These are phyloP conservation scores for Tricholaema leucomelas DNA, from an alignment of 2,113 vertebrate species.

Conservation along the genomic window DNA sequence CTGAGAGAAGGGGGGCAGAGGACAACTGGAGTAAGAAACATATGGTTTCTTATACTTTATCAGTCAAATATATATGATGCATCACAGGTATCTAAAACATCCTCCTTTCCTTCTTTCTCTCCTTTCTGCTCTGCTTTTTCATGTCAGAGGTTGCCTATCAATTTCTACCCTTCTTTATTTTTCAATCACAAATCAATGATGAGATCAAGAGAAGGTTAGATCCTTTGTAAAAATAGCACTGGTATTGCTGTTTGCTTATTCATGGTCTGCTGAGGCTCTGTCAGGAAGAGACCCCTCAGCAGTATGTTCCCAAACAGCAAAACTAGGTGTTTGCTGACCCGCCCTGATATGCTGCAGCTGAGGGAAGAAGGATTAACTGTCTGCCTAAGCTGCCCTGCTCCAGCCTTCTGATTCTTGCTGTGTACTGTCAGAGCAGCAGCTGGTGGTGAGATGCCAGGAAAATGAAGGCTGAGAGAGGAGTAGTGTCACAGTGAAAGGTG, in stretches of 20 bases:
- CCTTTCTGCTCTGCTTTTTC: background rate
- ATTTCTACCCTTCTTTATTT: background rate
- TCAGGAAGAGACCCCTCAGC: background rate
- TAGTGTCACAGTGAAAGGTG: background rate
- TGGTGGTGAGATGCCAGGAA: background rate
- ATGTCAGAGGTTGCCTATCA: background rate
- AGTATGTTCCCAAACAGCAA: background rate
- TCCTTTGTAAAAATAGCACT: constrained; percentile 43
- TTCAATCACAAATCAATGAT: constrained; percentile 50
- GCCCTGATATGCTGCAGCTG: background rate
- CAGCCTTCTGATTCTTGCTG: background rate
- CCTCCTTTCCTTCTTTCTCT: background rate
- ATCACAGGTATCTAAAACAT: background rate
- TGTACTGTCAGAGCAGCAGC: background rate
- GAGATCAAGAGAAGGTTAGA: constrained; percentile 51
- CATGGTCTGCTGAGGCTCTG: background rate
- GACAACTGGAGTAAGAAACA: constrained; percentile 46
- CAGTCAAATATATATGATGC: background rate
- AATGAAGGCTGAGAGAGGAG: background rate
- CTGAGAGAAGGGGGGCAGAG: constrained; percentile 49
- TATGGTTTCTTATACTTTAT: background rate
- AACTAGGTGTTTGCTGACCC: background rate
- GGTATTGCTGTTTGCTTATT: constrained; percentile 14
- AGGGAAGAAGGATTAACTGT: background rate
- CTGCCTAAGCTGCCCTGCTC: background rate